Percentiles rank a stretch among this genome's conserved stretches.
phyloP scores from a whole-genome alignment of 1,140 invertebrate species.

The Drosophila bocki region DNA sequence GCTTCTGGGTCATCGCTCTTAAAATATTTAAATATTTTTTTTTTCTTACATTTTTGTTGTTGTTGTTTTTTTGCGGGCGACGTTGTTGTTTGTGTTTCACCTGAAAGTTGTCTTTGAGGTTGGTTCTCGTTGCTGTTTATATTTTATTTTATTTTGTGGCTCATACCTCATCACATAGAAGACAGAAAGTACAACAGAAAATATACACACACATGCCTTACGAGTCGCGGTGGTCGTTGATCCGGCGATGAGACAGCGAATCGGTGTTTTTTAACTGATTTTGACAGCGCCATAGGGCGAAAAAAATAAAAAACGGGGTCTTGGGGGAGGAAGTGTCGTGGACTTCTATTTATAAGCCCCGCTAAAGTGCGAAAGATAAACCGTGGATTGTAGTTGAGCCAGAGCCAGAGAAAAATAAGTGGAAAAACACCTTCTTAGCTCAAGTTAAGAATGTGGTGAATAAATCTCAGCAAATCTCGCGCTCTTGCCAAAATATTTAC shows the following conservation, averaged over 20 bases:
- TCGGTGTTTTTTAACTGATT: constrained; percentile 74
- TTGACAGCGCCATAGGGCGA: constrained; percentile 36
- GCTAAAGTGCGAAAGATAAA: constrained; percentile 41
- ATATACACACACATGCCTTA: constrained; percentile 22
- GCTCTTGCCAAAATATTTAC: constrained; percentile 33
- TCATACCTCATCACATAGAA: constrained; percentile 67
- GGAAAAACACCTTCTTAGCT: constrained; percentile 10
- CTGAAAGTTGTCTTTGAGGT: constrained; percentile 79
- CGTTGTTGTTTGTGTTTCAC: constrained; percentile 66
- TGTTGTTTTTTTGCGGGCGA: constrained; percentile 47
- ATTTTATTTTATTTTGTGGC: constrained; percentile 44
- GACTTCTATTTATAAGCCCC: constrained; percentile 62
- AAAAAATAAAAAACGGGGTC: constrained; percentile 18
- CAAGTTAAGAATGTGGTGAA: neutral
- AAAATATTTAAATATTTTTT: constrained; percentile 81
- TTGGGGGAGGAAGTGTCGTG: constrained; percentile 35
- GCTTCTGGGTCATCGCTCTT: constrained; percentile 81
- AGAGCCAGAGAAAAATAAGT: neutral
- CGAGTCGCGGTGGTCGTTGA: constrained; percentile 69
- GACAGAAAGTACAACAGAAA: constrained; percentile 53
- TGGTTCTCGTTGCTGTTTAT: constrained; percentile 44
- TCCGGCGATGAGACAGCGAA: constrained; percentile 64
- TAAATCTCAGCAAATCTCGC: neutral
- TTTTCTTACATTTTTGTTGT: too few relatives aligned
- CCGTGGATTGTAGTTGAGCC: constrained; percentile 4